Evolutionary conservation across 2,113 vertebrate genomes (phyloP), one percentile per base, ranked within the genome.

Genomic region (Xiphorhynchus elegans): DNA sequence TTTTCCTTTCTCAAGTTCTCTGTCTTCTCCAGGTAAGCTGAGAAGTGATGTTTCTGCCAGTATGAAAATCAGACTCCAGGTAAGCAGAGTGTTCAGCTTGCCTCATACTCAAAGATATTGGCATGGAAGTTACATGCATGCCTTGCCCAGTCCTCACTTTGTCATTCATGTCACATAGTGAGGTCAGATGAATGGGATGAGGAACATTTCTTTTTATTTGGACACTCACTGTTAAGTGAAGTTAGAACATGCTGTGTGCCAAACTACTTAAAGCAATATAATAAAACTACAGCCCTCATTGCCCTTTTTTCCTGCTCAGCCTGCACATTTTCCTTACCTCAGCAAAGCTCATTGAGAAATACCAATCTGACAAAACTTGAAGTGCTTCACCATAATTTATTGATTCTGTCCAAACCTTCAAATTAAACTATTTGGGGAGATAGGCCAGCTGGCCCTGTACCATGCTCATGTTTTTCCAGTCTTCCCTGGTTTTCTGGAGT

Each of bases 101-200:
- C 33, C 33, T 84, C 39, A 35, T 42, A 16, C 17, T 73, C 40
- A 47, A 37, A 89, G 49, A 14, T 35, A 40, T 13, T 31, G 6
- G 2, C 2, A 3, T 52, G 16, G 26, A 10, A 67, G 39, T 29
- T 40, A 47, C 10, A 4, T 6, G 23, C 0, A 1, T 42, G 8
- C 2, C 35, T 20, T 69, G 8, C n/a, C 59, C 2, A 1, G 10
- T 70, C 11, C 5, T 50, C 20, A 42, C 39, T 42, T 26, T 63
- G 33, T 66, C 39, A 42, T 59, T 84, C 31, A 28, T 26, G 26
- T 49, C n/a, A 63, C 20, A 66, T 86, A 92, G 9, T 17, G 13
- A 62, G 13, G 44, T 44, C 20, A 77, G 80, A 37, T 70, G 14
- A 40, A 35, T 37, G 7, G 29, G 10, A 50, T 47, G 7, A 75